Percentiles rank a stretch among this genome's conserved stretches.
These are phyloP conservation scores for Crepidodera aurea DNA, from an alignment of 2,888 invertebrate genomes.

Conservation along the genomic window DNA sequence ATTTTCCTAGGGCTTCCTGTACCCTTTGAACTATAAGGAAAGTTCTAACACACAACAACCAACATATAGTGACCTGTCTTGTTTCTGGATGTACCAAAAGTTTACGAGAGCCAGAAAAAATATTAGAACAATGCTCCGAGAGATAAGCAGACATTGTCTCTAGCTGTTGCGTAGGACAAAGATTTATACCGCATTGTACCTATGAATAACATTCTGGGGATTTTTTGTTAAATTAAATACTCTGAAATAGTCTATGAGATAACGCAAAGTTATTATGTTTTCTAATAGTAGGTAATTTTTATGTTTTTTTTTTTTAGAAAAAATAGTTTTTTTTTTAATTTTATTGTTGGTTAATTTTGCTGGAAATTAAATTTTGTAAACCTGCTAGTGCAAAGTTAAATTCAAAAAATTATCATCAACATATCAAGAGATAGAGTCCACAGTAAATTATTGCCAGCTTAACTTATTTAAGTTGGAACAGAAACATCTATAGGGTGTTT, in stretches of 20 bases:
- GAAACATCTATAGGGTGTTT: no score
- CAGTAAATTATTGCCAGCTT: no score
- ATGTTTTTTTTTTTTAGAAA: no score
- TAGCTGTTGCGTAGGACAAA: slow-evolving; percentile 30
- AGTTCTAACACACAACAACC: background rate
- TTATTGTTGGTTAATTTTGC: no score
- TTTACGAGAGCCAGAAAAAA: slow-evolving; percentile 19
- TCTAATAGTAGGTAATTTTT: no score
- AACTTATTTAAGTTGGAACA: no score
- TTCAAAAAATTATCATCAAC: no score
- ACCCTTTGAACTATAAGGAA: background rate
- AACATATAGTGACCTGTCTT: slow-evolving; percentile 11
- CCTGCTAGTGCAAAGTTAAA: no score
- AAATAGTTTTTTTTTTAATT: no score
- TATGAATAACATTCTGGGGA: slow-evolving; percentile 17
- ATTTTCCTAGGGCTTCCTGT: background rate
- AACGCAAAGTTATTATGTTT: background rate
- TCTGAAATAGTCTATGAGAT: background rate
- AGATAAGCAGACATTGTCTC: slow-evolving; percentile 21
- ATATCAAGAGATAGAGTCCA: no score
- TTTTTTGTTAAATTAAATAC: slow-evolving; percentile 3
- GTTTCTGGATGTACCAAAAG: slow-evolving; percentile 23
- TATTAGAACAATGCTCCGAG: slow-evolving; percentile 27
- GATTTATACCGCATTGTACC: slow-evolving; percentile 28
- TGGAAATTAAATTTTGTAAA: no score